Percentiles rank a stretch among this genome's conserved stretches.
These are phyloP conservation scores for Crambe crambe DNA, from an alignment of 37 sponge, comb jelly and placozoan genomes.

Conservation along the genomic window DNA sequence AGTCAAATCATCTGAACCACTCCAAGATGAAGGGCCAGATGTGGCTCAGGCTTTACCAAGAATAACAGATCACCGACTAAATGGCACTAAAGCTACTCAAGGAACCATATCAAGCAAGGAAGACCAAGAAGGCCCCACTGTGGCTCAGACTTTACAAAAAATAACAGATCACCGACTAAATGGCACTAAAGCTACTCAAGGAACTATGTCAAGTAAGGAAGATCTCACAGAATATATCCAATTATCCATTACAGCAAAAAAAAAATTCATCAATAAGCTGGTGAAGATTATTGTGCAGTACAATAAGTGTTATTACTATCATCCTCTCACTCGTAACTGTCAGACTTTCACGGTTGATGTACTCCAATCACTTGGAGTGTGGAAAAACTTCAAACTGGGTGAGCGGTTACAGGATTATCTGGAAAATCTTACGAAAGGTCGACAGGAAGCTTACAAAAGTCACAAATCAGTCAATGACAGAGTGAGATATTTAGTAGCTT, in stretches of 20 bases:
- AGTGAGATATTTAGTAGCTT: slow-evolving; percentile 1
- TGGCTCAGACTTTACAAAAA: background rate
- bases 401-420: background rate
- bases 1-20: no score
- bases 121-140: background rate
- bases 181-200: background rate
- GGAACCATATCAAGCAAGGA: background rate
- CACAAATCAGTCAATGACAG: slow-evolving; percentile 7
- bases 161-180: background rate
- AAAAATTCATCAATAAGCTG: background rate
- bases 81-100: background rate
- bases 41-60: background rate
- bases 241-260: background rate
- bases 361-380: background rate
- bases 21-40: background rate
- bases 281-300: background rate
- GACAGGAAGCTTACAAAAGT: background rate
- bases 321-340: slow-evolving; percentile 4
- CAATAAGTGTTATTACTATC: slow-evolving; percentile 15
- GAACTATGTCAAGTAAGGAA: background rate
- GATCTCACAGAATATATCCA: background rate
- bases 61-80: no score
- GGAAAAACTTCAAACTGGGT: background rate
- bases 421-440: background rate
- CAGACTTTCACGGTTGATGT: slow-evolving; percentile 16